Conservation (phyloP, 2,113 vertebrate genomes). For the Dipodomys stephensi region DNA sequence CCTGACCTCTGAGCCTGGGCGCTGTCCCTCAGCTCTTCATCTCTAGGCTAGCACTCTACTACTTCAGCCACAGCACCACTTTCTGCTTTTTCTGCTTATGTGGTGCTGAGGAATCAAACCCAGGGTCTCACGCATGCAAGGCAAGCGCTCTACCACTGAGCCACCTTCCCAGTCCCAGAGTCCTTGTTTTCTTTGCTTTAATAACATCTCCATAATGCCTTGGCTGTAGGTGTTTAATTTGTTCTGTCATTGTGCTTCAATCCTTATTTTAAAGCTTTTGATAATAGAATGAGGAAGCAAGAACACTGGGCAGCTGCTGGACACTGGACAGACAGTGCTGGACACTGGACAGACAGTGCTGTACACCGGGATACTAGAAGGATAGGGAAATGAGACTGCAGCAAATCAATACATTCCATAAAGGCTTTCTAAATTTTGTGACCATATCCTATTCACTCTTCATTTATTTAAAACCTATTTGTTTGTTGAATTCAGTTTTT, state of each 20-base stretch:
- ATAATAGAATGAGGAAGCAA: neutral
- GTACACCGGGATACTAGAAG: neutral
- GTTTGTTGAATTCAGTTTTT: neutral
- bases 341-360: constrained; percentile 7
- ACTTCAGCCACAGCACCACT: too few relatives aligned
- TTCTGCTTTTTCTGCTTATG: too few relatives aligned
- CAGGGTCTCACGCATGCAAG: too few relatives aligned
- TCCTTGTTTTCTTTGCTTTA: neutral
- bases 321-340: constrained; percentile 1
- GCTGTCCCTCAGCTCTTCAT: too few relatives aligned
- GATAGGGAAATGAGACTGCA: neutral
- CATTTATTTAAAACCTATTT: neutral
- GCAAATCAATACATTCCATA: too few relatives aligned
- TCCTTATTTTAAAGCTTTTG: neutral
- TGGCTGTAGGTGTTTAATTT: neutral
- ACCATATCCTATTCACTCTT: neutral
- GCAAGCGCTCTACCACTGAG: too few relatives aligned
- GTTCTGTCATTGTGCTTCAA: neutral
- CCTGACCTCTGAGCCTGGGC: too few relatives aligned
- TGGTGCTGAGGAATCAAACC: too few relatives aligned
- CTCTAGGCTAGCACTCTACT: too few relatives aligned
- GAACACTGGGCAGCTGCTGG: constrained; percentile 31
- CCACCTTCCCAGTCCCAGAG: neutral
- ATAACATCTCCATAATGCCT: neutral
- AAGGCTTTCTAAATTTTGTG: neutral